Evolutionary conservation across 1,140 invertebrate genomes (phyloP).

Genomic region (Nymphalis io): DNA sequence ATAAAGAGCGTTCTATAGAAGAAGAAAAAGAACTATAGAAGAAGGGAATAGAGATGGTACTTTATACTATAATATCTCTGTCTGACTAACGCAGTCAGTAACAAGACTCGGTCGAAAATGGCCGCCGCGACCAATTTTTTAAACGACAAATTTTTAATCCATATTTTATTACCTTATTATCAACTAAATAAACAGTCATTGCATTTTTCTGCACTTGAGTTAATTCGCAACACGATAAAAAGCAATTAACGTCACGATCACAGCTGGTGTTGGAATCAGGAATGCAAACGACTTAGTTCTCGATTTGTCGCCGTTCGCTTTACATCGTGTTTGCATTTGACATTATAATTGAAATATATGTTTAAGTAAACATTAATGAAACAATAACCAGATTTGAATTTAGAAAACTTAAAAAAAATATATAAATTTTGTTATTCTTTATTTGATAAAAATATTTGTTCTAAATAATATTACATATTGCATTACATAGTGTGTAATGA

Average conservation of each 20-base stretch:
- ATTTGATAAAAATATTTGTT: not conserved
- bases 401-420: too few relatives aligned
- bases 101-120: too few relatives aligned
- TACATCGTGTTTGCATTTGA: not conserved
- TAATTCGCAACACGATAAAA: conserved; percentile 9
- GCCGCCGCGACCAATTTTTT: too few relatives aligned
- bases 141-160: too few relatives aligned
- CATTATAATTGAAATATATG: not conserved
- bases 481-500: too few relatives aligned
- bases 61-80: too few relatives aligned
- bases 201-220: not conserved
- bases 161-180: too few relatives aligned
- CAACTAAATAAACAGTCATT: not conserved
- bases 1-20: too few relatives aligned
- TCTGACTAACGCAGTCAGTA: too few relatives aligned
- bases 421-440: not conserved
- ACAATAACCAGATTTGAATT: not conserved
- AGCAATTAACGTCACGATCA: conserved; percentile 16
- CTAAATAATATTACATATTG: too few relatives aligned
- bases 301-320: conserved; percentile 9
- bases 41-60: too few relatives aligned
- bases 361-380: not conserved
- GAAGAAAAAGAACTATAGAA: too few relatives aligned
- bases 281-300: conserved; percentile 23
- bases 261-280: conserved; percentile 22